These are phyloP conservation scores for Paralvinella palmiformis DNA, from an alignment of 1,140 invertebrate genomes.

Conservation along the genomic window DNA sequence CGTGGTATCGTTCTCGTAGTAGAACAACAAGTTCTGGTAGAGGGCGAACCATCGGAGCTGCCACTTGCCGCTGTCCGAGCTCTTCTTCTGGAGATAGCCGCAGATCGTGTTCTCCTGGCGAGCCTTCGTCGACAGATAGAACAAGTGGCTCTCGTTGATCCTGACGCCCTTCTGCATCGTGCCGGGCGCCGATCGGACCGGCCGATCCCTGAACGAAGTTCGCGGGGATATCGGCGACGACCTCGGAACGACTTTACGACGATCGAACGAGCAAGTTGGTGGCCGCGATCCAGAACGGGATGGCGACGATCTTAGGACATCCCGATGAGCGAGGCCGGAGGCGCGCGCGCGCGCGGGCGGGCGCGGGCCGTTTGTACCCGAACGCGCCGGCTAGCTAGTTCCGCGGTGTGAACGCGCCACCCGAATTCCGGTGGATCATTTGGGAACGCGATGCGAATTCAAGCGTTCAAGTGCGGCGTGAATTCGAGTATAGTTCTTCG, in stretches of 20 bases:
- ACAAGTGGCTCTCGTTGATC: conserved; percentile 58
- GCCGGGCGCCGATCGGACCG: not conserved
- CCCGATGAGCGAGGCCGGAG: not conserved
- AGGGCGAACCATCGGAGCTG: conserved; percentile 83
- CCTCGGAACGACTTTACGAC: not conserved
- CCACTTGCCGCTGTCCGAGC: conserved; percentile 81
- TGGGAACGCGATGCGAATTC: too few relatives aligned
- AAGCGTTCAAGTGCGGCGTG: too few relatives aligned
- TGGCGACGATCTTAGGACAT: not conserved
- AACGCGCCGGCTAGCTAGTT: too few relatives aligned
- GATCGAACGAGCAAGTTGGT: conserved; percentile 2
- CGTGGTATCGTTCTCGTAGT: conserved; percentile 74
- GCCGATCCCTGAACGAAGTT: too few relatives aligned
- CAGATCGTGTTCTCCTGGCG: conserved; percentile 65
- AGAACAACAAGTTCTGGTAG: conserved; percentile 88
- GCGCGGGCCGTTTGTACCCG: not conserved
- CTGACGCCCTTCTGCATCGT: conserved; percentile 72
- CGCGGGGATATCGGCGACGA: too few relatives aligned
- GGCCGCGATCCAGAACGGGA: not conserved
- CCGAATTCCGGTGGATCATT: too few relatives aligned
- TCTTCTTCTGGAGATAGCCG: conserved; percentile 79
- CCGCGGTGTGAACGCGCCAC: too few relatives aligned
- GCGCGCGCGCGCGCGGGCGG: not conserved
- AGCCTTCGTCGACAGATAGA: conserved; percentile 78
- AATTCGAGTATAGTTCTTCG: too few relatives aligned